Evolutionary conservation across 2,888 invertebrate genomes (phyloP), one percentile per base, ranked within the genome.

Genomic region (Rotaria sp.): DNA sequence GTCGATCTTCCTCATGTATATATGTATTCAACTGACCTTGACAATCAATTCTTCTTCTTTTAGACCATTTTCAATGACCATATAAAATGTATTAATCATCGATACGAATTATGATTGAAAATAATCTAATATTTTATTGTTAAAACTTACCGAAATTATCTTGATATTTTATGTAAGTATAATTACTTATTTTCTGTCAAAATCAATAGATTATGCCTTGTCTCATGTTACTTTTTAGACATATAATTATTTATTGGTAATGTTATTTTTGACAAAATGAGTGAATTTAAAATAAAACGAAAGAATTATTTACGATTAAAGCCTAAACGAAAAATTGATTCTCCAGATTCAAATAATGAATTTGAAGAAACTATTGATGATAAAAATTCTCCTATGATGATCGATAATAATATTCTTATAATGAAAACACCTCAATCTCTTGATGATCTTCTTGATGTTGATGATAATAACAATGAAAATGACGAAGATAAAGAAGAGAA

Each of bases 401-500:
- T 52, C 8, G 52, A 52, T 52, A 21, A 52, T 67, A 67, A 35
- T 21, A 67, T 35, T 67, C 15, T 38, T 67, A 67, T 67, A 7
- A 67, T 35, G 67, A 67, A 67, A 67, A 67, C 67, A 67, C 67
- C 67, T 21, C 67, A 67, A 67, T 35, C 67, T 67, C 21, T 67
- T 15, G 67, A 30, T 35, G 67, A 67, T 67, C 35, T 67, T 35
- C 67, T 67, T 67, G 67, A 67, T 67, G 67, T 67, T 35, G 67
- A 67, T 67, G 67, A 67, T 67, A 67, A 67, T 67, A 30, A 67
- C 30, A 30, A 35, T 67, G 35, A 67, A 67, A 67, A 67, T 35
- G 67, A 67, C 4, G 67, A 67, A 30, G 67, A 67, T 67, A 67
- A 30, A 67, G 67, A 35, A 35, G 67, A 67, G 67, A 67, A 67